Conservation (phyloP, 2,888 invertebrate species). For the Halocaridina rubra region DNA sequence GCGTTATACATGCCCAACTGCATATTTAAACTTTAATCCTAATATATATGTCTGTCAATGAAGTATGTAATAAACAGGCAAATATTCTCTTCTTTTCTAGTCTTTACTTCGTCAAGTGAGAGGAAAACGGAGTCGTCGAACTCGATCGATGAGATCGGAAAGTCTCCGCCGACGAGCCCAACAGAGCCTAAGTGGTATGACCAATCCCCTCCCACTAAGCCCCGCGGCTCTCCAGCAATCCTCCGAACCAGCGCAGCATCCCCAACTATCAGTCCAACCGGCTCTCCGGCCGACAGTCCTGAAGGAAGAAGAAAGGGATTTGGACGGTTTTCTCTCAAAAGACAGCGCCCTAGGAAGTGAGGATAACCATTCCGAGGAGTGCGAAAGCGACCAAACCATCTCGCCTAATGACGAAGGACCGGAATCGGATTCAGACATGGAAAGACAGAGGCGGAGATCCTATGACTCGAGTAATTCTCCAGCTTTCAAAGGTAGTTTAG, state of each 20-base stretch:
- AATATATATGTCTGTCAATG: too few relatives aligned
- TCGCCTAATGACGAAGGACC: slow-evolving; percentile 23
- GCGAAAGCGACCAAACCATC: slow-evolving; percentile 27
- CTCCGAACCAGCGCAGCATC: slow-evolving; percentile 41
- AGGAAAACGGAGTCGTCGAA: slow-evolving; percentile 46
- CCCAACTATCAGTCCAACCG: slow-evolving; percentile 25
- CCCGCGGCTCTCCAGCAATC: slow-evolving; percentile 50
- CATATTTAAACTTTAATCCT: too few relatives aligned
- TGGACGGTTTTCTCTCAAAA: slow-evolving; percentile 46
- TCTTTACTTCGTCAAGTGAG: slow-evolving; percentile 52
- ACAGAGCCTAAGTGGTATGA: not conserved
- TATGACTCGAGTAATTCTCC: too few relatives aligned
- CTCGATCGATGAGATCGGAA: slow-evolving; percentile 54
- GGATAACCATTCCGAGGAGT: slow-evolving; percentile 1
- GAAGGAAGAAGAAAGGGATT: slow-evolving; percentile 42
- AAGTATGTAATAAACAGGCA: too few relatives aligned
- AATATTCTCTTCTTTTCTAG: slow-evolving; percentile 14
- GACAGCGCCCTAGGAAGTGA: slow-evolving; percentile 56
- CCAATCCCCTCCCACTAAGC: slow-evolving; percentile 20
- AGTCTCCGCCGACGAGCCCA: slow-evolving; percentile 48
- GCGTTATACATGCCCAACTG: too few relatives aligned
- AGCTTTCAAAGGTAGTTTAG: too few relatives aligned
- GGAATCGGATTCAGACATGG: not conserved
- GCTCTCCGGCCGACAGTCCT: slow-evolving; percentile 46
- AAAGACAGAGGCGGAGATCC: not conserved